A percentile compares a stretch with the other conserved stretches of the same genome.
phyloP scores from a whole-genome alignment of 2,113 vertebrate genomes.

The Laterallus jamaicensis region DNA sequence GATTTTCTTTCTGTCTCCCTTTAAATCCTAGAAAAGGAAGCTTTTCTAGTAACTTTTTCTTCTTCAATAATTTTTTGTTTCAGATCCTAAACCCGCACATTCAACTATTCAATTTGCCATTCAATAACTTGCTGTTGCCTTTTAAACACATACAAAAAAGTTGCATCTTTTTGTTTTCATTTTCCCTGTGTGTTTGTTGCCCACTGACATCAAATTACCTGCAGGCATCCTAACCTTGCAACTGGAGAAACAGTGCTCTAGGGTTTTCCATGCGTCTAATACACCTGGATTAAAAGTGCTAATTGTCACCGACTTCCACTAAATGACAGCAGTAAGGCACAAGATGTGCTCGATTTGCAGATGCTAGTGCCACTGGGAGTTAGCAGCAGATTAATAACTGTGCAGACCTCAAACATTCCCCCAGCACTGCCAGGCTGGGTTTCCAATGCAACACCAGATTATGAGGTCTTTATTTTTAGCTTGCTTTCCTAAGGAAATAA shows the following conservation, averaged over 20 bases:
- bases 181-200: slow-evolving; percentile 27
- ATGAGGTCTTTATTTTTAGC: not conserved
- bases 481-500: slow-evolving; percentile 25
- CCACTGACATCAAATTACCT: slow-evolving; percentile 3
- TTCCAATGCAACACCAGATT: not conserved
- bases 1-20: not conserved
- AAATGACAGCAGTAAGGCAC: slow-evolving; percentile 62
- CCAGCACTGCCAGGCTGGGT: not conserved
- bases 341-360: slow-evolving; percentile 50
- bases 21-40: not conserved
- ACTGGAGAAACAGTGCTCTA: not conserved
- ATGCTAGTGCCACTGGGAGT: slow-evolving; percentile 17
- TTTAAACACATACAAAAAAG: not conserved
- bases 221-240: slow-evolving; percentile 17
- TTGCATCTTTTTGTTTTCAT: slow-evolving; percentile 2
- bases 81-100: not conserved
- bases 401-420: slow-evolving; percentile 21
- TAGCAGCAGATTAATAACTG: slow-evolving; percentile 44
- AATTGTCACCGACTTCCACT: slow-evolving; percentile 51
- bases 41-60: not conserved
- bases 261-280: slow-evolving; percentile 33
- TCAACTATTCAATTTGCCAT: not conserved
- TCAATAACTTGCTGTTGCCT: not conserved
- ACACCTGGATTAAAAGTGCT: slow-evolving; percentile 59
- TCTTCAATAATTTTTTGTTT: not conserved